Base-by-base conservation (phyloP, 1,140 invertebrate genomes). In the Diuraphis noxia region DNA sequence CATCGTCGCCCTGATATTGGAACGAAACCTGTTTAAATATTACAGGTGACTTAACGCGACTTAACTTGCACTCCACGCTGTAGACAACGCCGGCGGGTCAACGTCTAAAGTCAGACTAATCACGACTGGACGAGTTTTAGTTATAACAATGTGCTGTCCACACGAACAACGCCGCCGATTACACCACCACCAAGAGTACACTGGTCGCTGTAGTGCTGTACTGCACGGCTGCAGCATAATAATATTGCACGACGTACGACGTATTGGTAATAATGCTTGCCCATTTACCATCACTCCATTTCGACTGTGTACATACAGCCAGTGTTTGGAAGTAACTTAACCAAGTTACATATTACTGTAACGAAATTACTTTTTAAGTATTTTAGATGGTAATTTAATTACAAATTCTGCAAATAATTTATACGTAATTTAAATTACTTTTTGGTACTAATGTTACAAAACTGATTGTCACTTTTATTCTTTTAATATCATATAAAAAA, bases 21-120 rank as follows among this genome's bases (percentile, higher is more conserved):
- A 52, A 88, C n/a, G 34, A 40, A 40, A 46, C 17, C 19, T n/a
- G 43, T 87, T 52, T 46, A 17, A 25, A 36, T 43, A 49, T 25
- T 87, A 17, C 34, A 7, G 56, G 30, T 34, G 56, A 87, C 34
- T 34, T 19, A 34, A 34, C 30, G 41, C n/a, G 43, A 36, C 41
- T 86, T 34, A 34, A 49, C 43, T 86, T n/a, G n/a, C n/a, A 34
- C 82, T 34, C 1, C 43, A 34, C n/a, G 23, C 41, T 9, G 40
- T n/a, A 43, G 17, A 46, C 41, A 10, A 38, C 52, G 38, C 23
- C 25, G 25, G 8, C 63, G 30, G 40, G 56, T 41, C 88, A 88
- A 89, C 88, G 88, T 89, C 88, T 36, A 77, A 77, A 89, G 88
- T 77, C 88, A 43, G 88, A 89, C 88, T 88, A 52, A 88, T 63